These are phyloP conservation scores for Agriopis aurantiaria DNA, from an alignment of 2,888 invertebrate species.

Conservation along the genomic window DNA sequence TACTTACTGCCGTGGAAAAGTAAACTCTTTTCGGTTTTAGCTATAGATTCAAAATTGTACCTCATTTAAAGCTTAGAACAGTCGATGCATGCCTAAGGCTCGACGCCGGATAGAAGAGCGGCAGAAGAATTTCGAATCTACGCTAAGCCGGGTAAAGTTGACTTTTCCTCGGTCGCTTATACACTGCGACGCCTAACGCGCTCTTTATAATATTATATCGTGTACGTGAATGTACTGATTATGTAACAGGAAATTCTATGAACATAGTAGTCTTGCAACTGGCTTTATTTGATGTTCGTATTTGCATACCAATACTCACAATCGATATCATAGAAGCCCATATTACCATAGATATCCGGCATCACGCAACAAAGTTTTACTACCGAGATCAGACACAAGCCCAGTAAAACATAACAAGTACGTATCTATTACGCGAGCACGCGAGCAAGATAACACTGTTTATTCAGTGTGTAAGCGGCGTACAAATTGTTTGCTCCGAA, in stretches of 20 bases:
- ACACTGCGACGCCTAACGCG: too few species aligned
- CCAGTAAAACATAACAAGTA: constrained; percentile 61
- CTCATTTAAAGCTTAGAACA: too few species aligned
- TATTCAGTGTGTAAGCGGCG: constrained; percentile 77
- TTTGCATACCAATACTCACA: constrained; percentile 23
- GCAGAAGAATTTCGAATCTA: too few species aligned
- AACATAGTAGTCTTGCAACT: constrained; percentile 12
- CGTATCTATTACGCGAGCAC: constrained; percentile 64
- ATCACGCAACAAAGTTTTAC: constrained; percentile 39
- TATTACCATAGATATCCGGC: constrained; percentile 35
- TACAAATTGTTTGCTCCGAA: constrained; percentile 80
- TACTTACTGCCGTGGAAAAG: too few species aligned
- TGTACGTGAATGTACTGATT: too few species aligned
- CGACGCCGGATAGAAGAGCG: too few species aligned
- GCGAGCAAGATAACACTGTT: constrained; percentile 72
- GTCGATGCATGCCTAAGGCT: too few species aligned
- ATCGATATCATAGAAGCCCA: constrained; percentile 30
- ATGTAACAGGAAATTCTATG: constrained; percentile 5
- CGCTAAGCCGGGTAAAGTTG: too few species aligned
- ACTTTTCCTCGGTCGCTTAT: too few species aligned
- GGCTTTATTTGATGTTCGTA: constrained; percentile 15
- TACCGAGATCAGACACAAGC: constrained; percentile 52
- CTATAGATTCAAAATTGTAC: too few species aligned
- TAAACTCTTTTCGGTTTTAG: too few species aligned
- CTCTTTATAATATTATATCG: too few species aligned